Percentiles rank a stretch among this genome's conserved stretches.
Conservation (phyloP, 2,888 invertebrate genomes). For the Drosophila infuscata region DNA sequence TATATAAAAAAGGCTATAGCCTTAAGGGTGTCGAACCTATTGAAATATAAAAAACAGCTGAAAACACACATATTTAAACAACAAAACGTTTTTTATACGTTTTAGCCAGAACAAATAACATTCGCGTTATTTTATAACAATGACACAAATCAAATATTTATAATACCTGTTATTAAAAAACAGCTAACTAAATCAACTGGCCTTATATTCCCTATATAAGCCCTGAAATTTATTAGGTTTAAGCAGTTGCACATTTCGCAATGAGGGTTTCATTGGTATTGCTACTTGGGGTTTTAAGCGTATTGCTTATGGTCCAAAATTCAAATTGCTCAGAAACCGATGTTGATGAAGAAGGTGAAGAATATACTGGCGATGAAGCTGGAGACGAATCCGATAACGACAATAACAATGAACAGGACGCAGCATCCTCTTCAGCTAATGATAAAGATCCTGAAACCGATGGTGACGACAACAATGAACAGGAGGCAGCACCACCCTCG, state of each 20-base stretch:
- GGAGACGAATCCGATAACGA: neutral
- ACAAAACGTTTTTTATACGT: too few relatives aligned
- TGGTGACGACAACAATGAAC: too few relatives aligned
- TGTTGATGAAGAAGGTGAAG: neutral
- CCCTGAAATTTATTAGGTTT: neutral
- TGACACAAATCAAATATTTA: neutral
- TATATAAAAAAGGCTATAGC: neutral
- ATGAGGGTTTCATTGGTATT: slow-evolving; percentile 23
- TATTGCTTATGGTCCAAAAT: slow-evolving; percentile 8
- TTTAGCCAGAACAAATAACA: neutral
- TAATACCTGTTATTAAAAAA: neutral
- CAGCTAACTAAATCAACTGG: slow-evolving; percentile 25
- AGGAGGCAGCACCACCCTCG: too few relatives aligned
- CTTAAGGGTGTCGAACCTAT: too few relatives aligned
- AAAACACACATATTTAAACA: too few relatives aligned
- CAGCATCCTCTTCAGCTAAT: too few relatives aligned
- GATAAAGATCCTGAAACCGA: too few relatives aligned
- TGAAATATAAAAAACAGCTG: too few relatives aligned
- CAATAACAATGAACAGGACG: too few relatives aligned
- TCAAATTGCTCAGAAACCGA: neutral
- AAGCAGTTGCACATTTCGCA: slow-evolving; percentile 4
- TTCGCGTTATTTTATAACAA: neutral
- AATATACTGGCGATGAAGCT: neutral
- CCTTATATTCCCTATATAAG: slow-evolving; percentile 13
- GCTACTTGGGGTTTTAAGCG: slow-evolving; percentile 12